Conservation (phyloP, 2,113 vertebrate species). For the Microtus oregoni region DNA sequence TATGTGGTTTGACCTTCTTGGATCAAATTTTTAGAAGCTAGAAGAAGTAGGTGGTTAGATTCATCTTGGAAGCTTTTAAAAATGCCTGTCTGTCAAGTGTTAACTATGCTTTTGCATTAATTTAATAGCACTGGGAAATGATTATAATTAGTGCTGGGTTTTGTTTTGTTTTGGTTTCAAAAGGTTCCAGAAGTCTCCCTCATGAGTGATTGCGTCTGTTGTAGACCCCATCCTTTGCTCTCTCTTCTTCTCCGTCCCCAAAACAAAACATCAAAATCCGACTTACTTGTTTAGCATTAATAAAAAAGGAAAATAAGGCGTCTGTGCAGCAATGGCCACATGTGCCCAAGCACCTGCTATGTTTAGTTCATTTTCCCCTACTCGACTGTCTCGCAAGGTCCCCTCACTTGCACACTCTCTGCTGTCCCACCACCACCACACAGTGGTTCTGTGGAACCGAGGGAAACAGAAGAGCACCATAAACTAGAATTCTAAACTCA, state of each 20-base stretch:
- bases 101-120: slow-evolving; percentile 36
- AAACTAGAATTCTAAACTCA: neutral
- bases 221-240: neutral
- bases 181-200: neutral
- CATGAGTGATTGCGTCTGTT: neutral
- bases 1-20: slow-evolving; percentile 65
- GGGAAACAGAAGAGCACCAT: neutral
- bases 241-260: neutral
- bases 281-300: slow-evolving; percentile 16
- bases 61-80: slow-evolving; percentile 56
- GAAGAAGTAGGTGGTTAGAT: neutral
- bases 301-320: neutral
- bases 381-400: neutral
- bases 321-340: neutral
- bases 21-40: slow-evolving; percentile 59
- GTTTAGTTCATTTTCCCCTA: neutral
- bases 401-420: too few species aligned
- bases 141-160: neutral
- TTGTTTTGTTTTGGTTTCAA: neutral
- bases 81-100: slow-evolving; percentile 60
- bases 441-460: neutral
- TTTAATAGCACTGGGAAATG: slow-evolving; percentile 38
- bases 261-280: neutral
- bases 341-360: neutral
- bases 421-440: neutral